These are phyloP conservation scores for Halichoerus grypus DNA, from an alignment of 2,113 vertebrate genomes.

Conservation along the genomic window DNA sequence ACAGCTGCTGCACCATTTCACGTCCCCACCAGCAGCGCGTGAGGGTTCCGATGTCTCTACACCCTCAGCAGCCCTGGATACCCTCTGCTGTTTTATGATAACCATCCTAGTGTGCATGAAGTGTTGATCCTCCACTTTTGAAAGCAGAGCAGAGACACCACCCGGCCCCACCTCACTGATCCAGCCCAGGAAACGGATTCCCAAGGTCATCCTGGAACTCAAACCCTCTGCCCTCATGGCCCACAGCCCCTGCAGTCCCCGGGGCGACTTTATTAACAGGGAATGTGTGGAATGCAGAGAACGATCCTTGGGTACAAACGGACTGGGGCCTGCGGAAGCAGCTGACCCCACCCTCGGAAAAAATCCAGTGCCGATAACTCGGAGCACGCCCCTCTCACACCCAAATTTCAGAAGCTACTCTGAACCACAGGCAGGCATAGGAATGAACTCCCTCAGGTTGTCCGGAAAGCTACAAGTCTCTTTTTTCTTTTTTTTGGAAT, in stretches of 20 bases:
- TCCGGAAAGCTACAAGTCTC: background rate
- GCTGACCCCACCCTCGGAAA: background rate
- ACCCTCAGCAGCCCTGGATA: background rate
- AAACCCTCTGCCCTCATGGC: background rate
- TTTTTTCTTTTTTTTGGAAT: background rate
- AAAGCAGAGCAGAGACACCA: background rate
- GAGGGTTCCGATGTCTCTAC: background rate
- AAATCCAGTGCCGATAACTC: background rate
- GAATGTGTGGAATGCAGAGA: background rate
- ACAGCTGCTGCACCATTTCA: no score
- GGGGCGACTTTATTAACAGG: background rate
- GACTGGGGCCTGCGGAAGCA: accelerated
- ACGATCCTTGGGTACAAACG: background rate
- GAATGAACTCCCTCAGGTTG: background rate
- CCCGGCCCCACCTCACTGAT: background rate
- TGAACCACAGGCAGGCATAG: background rate
- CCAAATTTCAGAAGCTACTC: background rate
- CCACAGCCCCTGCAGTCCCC: background rate
- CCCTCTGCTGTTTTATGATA: background rate
- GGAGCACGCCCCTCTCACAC: accelerated
- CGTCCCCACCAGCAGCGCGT: accelerated
- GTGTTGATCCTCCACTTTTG: background rate
- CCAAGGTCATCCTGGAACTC: background rate
- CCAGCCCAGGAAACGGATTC: background rate
- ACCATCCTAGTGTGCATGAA: background rate